Evolutionary conservation across 2,797 vertebrate species (phyloP).

Genomic region (Rhynchotus rufescens): DNA sequence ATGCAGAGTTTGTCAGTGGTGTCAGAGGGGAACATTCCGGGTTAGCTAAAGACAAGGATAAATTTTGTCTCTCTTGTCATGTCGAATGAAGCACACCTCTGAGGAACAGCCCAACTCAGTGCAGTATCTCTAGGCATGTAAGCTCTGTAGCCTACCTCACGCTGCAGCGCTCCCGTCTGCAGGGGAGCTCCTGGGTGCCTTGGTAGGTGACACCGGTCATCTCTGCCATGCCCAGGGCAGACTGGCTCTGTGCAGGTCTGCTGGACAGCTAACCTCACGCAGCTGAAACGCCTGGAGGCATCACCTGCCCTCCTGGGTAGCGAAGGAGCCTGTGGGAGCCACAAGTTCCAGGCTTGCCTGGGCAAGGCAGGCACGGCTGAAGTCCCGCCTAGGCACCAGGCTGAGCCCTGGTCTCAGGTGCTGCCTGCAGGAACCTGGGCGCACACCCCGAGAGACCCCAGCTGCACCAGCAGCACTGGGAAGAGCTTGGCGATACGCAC

Average conservation of each 20-base stretch:
- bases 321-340: background rate
- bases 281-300: background rate
- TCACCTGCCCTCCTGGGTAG: background rate
- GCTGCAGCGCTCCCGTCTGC: background rate
- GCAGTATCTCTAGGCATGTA: background rate
- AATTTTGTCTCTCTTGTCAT: background rate
- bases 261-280: background rate
- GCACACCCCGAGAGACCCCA: rapidly evolving
- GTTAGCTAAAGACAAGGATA: background rate
- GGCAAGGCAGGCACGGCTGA: background rate
- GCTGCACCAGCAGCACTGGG: background rate
- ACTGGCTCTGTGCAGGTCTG: background rate
- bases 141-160: background rate
- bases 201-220: background rate
- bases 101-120: background rate
- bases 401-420: background rate
- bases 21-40: background rate
- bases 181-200: background rate
- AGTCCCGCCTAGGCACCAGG: background rate
- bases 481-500: background rate
- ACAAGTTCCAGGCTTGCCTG: background rate
- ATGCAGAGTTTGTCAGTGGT: background rate
- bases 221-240: background rate
- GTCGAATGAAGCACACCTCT: background rate
- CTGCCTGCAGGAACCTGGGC: background rate